phyloP scores from a whole-genome alignment of 2,888 invertebrate species.

The Keiferia lycopersicella region DNA sequence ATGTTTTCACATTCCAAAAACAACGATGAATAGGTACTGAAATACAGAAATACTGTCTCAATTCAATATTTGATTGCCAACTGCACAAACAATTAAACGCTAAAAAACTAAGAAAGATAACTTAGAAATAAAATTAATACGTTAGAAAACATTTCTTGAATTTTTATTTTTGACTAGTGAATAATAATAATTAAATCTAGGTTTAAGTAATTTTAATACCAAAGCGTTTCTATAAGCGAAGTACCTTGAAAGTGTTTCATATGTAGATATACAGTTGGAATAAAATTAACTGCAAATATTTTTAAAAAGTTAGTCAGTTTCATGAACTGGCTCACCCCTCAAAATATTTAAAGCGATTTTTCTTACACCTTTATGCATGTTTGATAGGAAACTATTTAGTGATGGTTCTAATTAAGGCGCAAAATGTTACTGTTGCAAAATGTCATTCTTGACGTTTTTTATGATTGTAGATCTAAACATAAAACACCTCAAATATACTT shows the following conservation, averaged over 20 bases:
- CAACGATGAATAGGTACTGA: not conserved
- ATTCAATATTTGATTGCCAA: constrained; percentile 39
- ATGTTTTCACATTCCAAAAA: no score
- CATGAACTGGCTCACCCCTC: no score
- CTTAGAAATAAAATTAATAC: constrained; percentile 52
- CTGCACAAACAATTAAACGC: constrained; percentile 45
- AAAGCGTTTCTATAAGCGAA: constrained; percentile 36
- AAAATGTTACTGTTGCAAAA: no score
- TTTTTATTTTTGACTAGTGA: constrained; percentile 72
- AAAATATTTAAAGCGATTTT: no score
- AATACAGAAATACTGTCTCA: not conserved
- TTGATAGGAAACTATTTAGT: no score
- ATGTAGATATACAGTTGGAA: no score
- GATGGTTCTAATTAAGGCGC: no score
- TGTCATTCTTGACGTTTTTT: not conserved
- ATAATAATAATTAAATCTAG: constrained; percentile 62
- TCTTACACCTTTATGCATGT: no score
- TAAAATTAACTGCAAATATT: no score
- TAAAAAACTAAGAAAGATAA: constrained; percentile 47
- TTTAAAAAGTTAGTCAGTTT: no score
- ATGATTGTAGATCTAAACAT: not conserved
- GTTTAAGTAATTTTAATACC: constrained; percentile 61
- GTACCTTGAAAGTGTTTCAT: not conserved
- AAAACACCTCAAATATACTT: not conserved
- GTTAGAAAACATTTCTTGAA: constrained; percentile 52